Evolutionary conservation across 2,797 vertebrate species (phyloP), one percentile per base, ranked within the genome.

Genomic region (Acipenser transmontanus): DNA sequence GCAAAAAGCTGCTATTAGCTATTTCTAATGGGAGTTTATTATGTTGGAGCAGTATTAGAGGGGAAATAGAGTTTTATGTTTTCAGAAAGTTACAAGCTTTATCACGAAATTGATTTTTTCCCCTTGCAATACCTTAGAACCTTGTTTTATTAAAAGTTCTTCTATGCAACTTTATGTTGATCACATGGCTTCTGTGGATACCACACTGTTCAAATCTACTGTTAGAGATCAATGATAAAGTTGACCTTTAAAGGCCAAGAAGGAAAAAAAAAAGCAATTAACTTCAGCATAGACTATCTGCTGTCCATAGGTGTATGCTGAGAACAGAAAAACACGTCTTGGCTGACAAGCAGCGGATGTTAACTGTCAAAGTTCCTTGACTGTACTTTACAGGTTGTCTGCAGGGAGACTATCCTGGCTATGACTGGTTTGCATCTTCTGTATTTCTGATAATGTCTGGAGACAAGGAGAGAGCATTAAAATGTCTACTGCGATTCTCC

Each of bases 401-500:
- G 71, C 91, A 80, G 73, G 85, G 83, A 0, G 71, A 2, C 63
- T 94, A 81, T 62, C 67, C 87, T n/a, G 92, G 92, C 72, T 85
- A 95, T 6, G 96, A 99, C 81, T 98, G 96, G 97, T 91, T 99
- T 85, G 84, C 80, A 0, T 93, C 91, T 72, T 95, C 94, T 1
- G 72, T 95, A 8, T 99, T 98, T 82, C 84, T 99, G 72, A 77
- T 98, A 57, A 92, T 94, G 94, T 75, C 83, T 0, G 95, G 95
- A 13, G 82, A 95, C 5, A 10, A 13, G 61, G 80, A 90, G 48
- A 88, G 84, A 62, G 91, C 93, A 8, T 77, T 95, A 52, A 69
- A 0, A 0, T 82, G 97, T 73, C 85, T 99, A 9, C 89, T 91
- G 64, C 80, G 68, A 6, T 91, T 98, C 70, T 92, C 94, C 63